phyloP scores from a whole-genome alignment of 53 echinoderm and acorn worm species.

The Henricia sp. region DNA sequence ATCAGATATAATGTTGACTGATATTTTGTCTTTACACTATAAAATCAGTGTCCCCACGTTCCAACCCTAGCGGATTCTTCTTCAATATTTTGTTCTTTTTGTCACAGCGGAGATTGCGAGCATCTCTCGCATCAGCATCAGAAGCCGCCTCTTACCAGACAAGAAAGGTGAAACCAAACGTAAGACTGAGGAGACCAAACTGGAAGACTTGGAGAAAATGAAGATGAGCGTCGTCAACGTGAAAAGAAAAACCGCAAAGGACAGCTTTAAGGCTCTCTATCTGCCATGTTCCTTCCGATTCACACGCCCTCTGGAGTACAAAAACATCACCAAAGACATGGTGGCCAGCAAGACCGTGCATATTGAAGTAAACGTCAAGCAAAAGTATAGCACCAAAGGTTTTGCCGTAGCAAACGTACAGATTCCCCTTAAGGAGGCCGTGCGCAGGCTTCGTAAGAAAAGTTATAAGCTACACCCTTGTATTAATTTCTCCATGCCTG shows the following conservation, averaged over 20 bases:
- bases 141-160: constrained; percentile 91
- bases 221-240: constrained; percentile 82
- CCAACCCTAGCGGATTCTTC: too few species aligned
- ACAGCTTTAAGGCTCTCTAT: constrained; percentile 93
- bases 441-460: constrained; percentile 82
- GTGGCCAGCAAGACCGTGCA: constrained; percentile 78
- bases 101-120: constrained; percentile 94
- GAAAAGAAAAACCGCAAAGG: constrained; percentile 69
- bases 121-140: constrained; percentile 79
- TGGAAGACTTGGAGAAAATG: constrained; percentile 88
- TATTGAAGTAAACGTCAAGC: constrained; percentile 82
- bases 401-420: constrained; percentile 89
- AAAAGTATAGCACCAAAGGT: constrained; percentile 86
- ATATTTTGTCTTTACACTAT: too few species aligned
- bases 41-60: too few species aligned
- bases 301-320: constrained; percentile 84
- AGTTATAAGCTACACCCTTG: constrained; percentile 77
- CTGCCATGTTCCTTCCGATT: constrained; percentile 88
- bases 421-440: constrained; percentile 83
- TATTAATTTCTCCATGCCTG: constrained; percentile 88
- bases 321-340: constrained; percentile 81
- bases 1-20: too few species aligned
- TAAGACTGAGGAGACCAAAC: constrained; percentile 81
- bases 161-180: constrained; percentile 95
- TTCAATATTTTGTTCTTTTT: too few species aligned